Conservation (phyloP, 2,113 vertebrate genomes). For the Aepyceros melampus region DNA sequence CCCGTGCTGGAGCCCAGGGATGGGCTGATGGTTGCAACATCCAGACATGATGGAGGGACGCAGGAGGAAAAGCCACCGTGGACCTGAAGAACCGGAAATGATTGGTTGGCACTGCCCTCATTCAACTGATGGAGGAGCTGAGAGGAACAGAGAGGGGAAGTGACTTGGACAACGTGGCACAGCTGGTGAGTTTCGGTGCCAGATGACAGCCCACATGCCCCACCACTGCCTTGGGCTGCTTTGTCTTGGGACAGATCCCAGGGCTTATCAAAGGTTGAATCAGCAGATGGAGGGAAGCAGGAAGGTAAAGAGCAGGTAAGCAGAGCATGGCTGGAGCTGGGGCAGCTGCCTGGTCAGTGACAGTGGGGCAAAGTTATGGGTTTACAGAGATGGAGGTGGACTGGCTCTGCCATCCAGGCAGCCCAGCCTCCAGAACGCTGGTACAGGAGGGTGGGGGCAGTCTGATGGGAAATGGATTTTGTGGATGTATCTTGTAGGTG, state of each 20-base stretch:
- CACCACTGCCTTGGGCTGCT: neutral
- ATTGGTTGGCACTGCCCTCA: neutral
- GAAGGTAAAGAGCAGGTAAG: neutral
- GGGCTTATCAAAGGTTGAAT: neutral
- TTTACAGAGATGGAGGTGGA: no score
- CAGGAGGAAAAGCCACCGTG: neutral
- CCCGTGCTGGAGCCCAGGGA: neutral
- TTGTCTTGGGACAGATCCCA: neutral
- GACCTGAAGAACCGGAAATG: neutral
- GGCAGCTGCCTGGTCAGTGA: neutral
- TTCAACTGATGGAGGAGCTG: neutral
- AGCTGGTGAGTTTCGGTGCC: neutral
- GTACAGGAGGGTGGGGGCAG: fast-evolving
- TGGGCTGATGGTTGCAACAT: neutral
- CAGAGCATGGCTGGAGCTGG: neutral
- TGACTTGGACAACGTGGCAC: neutral
- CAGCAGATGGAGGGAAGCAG: neutral
- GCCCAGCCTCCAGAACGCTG: neutral
- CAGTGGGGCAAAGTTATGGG: neutral
- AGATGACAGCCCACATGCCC: neutral
- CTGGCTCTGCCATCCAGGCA: neutral
- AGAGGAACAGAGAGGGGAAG: neutral
- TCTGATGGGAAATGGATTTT: neutral
- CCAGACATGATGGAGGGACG: neutral
- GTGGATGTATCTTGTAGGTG: neutral